phyloP scores from a whole-genome alignment of 2,888 invertebrate species.

The Lottia gigantea region DNA sequence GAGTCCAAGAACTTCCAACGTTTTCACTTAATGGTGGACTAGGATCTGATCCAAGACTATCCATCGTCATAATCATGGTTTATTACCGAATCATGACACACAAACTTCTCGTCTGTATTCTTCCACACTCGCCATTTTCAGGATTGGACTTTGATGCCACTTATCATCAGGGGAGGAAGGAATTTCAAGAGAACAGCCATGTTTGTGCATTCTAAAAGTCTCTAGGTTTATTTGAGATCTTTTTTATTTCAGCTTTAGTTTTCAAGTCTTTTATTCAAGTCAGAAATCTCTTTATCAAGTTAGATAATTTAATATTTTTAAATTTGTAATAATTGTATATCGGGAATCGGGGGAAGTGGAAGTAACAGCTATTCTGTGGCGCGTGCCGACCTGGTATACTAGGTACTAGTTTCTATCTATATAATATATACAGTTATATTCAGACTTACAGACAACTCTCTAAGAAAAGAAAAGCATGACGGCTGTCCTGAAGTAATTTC shows the following conservation, averaged over 20 bases:
- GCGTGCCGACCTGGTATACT: not conserved
- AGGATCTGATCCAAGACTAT: conserved; percentile 44
- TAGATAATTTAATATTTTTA: not conserved
- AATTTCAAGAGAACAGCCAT: not conserved
- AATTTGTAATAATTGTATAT: not conserved
- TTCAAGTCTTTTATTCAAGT: too few species aligned
- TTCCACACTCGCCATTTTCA: not conserved
- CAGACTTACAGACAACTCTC: too few species aligned
- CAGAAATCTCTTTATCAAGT: too few species aligned
- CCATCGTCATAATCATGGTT: conserved; percentile 32
- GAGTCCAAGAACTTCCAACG: conserved; percentile 47
- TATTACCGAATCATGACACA: not conserved
- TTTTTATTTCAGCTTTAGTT: too few species aligned
- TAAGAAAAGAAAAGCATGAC: too few species aligned
- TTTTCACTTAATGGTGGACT: conserved; percentile 54
- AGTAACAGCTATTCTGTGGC: not conserved
- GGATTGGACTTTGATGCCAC: not conserved
- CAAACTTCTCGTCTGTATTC: not conserved
- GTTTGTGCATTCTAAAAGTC: not conserved
- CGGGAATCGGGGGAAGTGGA: not conserved
- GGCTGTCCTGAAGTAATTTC: too few species aligned
- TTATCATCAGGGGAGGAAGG: not conserved
- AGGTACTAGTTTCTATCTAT: too few species aligned
- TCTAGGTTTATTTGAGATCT: too few species aligned
- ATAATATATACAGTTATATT: too few species aligned